Conservation (phyloP, 1,140 invertebrate genomes). For the Neotoxoptera formosana region DNA sequence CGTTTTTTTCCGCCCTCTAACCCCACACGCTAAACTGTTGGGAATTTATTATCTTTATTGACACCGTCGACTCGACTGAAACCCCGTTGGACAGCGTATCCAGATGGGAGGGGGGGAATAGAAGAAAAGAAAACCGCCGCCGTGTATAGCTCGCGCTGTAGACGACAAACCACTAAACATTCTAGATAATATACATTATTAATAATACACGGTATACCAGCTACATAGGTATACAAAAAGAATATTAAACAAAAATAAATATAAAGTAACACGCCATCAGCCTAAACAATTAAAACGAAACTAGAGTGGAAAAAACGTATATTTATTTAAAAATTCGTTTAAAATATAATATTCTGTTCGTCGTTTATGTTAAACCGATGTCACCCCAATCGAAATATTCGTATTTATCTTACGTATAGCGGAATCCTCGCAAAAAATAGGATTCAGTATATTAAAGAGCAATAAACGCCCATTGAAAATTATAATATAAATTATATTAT, state of each 20-base stretch:
- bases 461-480: neutral
- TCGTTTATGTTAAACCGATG: neutral
- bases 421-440: neutral
- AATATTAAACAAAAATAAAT: conserved; percentile 12
- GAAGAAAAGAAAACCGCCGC: neutral
- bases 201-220: neutral
- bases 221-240: conserved; percentile 9
- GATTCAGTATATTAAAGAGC: neutral
- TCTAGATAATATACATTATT: neutral
- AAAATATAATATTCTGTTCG: neutral
- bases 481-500: neutral
- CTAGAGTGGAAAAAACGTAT: neutral
- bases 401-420: neutral
- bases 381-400: neutral
- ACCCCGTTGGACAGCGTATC: neutral
- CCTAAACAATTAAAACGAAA: neutral
- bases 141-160: neutral
- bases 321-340: neutral
- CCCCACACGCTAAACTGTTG: neutral
- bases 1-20: neutral
- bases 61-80: neutral
- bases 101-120: neutral
- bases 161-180: conserved; percentile 7
- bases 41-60: conserved; percentile 43
- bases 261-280: neutral